Evolutionary conservation across 2,113 vertebrate genomes (phyloP).

Genomic region (Embiotoca jacksoni): DNA sequence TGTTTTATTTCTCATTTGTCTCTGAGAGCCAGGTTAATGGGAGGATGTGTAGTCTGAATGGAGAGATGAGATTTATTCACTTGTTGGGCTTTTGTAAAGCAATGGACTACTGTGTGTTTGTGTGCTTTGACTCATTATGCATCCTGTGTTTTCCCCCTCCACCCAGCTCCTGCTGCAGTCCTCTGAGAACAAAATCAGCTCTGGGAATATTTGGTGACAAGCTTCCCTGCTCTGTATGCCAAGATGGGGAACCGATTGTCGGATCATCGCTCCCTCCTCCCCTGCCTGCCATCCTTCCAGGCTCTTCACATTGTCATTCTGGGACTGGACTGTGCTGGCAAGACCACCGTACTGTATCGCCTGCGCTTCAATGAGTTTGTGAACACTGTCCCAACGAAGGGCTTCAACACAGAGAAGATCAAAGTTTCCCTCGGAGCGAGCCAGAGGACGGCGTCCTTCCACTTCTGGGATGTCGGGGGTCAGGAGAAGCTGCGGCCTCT

Average conservation of each 20-base stretch:
- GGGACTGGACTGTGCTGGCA: conserved; percentile 93
- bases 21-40: conserved; percentile 33
- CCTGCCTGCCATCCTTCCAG: conserved; percentile 90
- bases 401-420: conserved; percentile 95
- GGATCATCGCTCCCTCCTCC: conserved; percentile 88
- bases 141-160: conserved; percentile 40
- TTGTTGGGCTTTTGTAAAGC: conserved; percentile 49
- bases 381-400: conserved; percentile 96
- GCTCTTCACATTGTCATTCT: conserved; percentile 94
- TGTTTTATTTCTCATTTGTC: conserved; percentile 65
- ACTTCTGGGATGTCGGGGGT: conserved; percentile 97
- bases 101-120: conserved; percentile 45
- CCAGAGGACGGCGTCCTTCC: conserved; percentile 89
- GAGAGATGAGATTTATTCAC: conserved; percentile 7
- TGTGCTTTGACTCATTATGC: conserved; percentile 58
- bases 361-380: conserved; percentile 96
- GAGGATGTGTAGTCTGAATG: conserved; percentile 34
- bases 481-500: conserved; percentile 95
- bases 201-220: conserved; percentile 58
- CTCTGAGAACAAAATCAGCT: conserved; percentile 49
- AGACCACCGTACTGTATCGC: conserved; percentile 94
- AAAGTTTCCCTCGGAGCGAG: conserved; percentile 88
- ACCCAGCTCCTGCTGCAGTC: conserved; percentile 53
- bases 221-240: conserved; percentile 8
- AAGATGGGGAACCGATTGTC: conserved; percentile 96